Evolutionary conservation across 2,113 vertebrate species (phyloP).

Genomic region (Tachycineta bicolor): DNA sequence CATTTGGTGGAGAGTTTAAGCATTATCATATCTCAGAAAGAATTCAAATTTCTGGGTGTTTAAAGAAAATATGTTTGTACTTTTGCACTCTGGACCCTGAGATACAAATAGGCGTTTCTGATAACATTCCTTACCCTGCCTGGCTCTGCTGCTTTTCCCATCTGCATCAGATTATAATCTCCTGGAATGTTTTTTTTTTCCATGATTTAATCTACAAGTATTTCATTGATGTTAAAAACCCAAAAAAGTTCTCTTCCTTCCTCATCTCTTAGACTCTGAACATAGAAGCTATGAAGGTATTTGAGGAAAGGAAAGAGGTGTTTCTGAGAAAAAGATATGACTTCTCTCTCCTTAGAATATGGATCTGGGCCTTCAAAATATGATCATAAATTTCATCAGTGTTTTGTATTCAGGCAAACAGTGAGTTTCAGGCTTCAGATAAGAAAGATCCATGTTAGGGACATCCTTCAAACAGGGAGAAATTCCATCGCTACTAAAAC

Average conservation of each 20-base stretch:
- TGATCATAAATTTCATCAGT: neutral
- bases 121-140: slow-evolving; percentile 25
- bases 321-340: neutral
- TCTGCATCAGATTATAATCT: slow-evolving; percentile 30
- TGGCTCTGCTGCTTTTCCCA: neutral
- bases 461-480: neutral
- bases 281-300: neutral
- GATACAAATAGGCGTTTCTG: slow-evolving; percentile 4
- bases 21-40: neutral
- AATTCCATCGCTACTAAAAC: neutral
- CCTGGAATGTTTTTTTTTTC: slow-evolving; percentile 12
- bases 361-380: neutral
- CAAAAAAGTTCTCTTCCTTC: neutral
- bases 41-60: neutral
- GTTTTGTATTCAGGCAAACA: neutral
- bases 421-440: neutral
- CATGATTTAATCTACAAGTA: neutral
- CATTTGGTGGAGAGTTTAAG: neutral
- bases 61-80: slow-evolving; percentile 4
- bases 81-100: neutral
- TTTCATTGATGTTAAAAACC: neutral
- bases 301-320: neutral
- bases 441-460: neutral
- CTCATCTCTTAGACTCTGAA: neutral
- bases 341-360: neutral